Evolutionary conservation across 2,797 vertebrate species (phyloP).

Genomic region (Sebastes steindachneri): DNA sequence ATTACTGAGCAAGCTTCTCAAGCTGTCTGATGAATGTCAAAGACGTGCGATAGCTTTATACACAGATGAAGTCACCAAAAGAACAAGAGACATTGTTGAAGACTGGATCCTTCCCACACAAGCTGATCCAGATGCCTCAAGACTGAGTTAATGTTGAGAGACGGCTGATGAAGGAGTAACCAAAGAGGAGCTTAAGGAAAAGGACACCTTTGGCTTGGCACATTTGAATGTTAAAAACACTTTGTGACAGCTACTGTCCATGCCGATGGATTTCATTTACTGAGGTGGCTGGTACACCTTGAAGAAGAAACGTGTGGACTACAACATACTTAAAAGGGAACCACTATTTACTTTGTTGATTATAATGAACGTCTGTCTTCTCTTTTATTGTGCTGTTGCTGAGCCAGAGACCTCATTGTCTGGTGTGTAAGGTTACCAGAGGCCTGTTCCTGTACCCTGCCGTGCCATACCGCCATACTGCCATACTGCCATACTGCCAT

Average conservation of each 20-base stretch:
- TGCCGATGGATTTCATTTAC: background rate
- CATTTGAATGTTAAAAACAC: slow-evolving; percentile 45
- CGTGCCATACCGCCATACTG: background rate
- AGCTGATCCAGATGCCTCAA: slow-evolving; percentile 46
- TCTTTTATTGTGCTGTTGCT: slow-evolving; percentile 1
- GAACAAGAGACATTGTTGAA: no score
- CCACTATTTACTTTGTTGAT: slow-evolving; percentile 19
- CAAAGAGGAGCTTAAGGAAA: slow-evolving; percentile 37
- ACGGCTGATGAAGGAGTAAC: slow-evolving; percentile 16
- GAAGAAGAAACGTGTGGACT: background rate
- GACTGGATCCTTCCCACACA: background rate
- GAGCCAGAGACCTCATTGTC: slow-evolving; percentile 10
- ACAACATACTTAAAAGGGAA: slow-evolving; percentile 31
- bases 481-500: background rate
- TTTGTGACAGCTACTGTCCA: background rate
- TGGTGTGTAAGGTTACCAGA: slow-evolving; percentile 5
- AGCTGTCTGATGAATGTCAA: background rate
- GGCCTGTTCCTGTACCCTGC: background rate
- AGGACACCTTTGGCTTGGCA: background rate
- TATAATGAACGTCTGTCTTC: slow-evolving; percentile 5
- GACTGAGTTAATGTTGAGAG: slow-evolving; percentile 8
- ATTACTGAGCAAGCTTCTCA: background rate
- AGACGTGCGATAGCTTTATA: background rate
- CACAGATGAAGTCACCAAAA: background rate
- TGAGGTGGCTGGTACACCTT: slow-evolving; percentile 72